Evolutionary conservation across 2,113 vertebrate genomes (phyloP).

Genomic region (Lycaon pictus): DNA sequence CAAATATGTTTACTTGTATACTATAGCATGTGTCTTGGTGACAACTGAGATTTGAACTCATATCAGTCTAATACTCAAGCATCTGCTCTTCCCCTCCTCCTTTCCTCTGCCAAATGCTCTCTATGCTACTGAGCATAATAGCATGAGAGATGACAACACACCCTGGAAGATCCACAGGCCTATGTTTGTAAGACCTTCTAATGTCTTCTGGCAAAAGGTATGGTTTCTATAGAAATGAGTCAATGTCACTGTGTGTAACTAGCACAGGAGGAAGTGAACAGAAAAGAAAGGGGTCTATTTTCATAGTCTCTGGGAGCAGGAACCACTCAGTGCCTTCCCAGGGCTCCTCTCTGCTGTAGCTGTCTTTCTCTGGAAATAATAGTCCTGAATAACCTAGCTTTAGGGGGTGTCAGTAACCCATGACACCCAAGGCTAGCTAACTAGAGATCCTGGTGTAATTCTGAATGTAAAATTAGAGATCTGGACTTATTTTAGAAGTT

Average conservation of each 20-base stretch:
- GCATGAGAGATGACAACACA: no score
- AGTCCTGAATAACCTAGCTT: neutral
- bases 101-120: neutral
- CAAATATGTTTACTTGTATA: neutral
- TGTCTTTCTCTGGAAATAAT: neutral
- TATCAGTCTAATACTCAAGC: neutral
- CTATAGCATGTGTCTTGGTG: neutral
- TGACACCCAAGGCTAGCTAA: neutral
- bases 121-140: neutral
- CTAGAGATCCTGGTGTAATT: neutral
- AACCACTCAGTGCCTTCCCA: neutral
- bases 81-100: neutral
- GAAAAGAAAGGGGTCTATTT: neutral
- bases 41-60: neutral
- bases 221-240: neutral
- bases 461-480: slow-evolving; percentile 47
- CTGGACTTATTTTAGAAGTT: neutral
- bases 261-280: neutral
- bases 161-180: neutral
- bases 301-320: accelerated
- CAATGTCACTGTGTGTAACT: neutral
- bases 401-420: neutral
- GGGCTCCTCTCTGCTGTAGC: neutral
- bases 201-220: neutral
- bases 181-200: neutral